These are phyloP conservation scores for Peromyscus nudipes DNA, from an alignment of 2,797 vertebrate genomes.

Conservation along the genomic window DNA sequence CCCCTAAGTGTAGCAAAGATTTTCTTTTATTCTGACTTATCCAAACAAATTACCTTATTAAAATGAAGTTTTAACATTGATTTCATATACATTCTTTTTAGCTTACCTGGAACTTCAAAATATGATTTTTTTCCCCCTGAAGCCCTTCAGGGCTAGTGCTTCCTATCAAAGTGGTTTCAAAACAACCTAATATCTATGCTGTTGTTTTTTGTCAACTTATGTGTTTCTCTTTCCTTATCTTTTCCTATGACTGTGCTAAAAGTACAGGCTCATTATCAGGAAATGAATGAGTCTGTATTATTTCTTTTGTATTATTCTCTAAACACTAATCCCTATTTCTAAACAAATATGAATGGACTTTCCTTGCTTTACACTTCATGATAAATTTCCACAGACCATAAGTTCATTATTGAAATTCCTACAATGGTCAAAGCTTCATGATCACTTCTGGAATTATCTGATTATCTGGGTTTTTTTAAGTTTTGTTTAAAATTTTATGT, in stretches of 20 bases:
- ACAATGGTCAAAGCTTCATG: neutral
- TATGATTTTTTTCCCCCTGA: neutral
- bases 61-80: constrained; percentile 42
- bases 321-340: neutral
- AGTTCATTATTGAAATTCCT: neutral
- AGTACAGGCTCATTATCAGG: neutral
- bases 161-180: constrained; percentile 18
- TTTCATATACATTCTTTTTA: constrained; percentile 54
- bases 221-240: constrained; percentile 23
- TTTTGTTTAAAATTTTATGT: neutral
- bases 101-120: constrained; percentile 52
- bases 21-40: constrained; percentile 33
- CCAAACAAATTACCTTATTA: constrained; percentile 45
- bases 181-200: neutral
- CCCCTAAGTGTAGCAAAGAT: neutral
- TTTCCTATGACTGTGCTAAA: neutral
- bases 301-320: neutral
- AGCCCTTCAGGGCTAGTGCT: constrained; percentile 12
- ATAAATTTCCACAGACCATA: neutral
- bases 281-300: neutral
- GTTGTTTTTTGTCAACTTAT: neutral
- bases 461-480: neutral
- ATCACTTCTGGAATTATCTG: neutral
- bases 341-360: neutral
- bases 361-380: neutral